Base-by-base conservation (phyloP, 2,888 invertebrate species). In the Lomographa bimaculata region DNA sequence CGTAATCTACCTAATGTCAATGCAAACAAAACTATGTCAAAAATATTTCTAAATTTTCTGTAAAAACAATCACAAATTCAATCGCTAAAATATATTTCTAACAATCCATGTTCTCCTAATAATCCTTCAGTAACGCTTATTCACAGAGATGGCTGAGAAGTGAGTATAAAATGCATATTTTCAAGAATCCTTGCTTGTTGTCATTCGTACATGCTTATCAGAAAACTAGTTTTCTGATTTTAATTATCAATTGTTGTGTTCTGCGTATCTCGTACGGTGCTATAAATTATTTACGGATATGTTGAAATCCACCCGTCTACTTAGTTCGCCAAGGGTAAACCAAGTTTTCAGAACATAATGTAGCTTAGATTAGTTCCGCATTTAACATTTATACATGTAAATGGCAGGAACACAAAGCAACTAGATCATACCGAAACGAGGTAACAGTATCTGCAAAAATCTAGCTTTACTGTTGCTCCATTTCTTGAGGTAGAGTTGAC, bases 1-100 rank as follows among this genome's bases (percentile, higher is more conserved):
- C 55, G 59, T 46, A 33, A 61, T 54, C 72, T 69, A 66, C 4
- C 14, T 3, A 14, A 77, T 83, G 87, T 86, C 87, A 87, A 82
- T 80, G 82, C 85, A 84, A 85, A 86, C 81, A 83, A 85, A 83
- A 83, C 73, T 81, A 81, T 81, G 85, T 85, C 83, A 83, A 83
- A 80, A 79, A 67, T 77, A 77, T 62, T 79, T 80, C 78, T 75
- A 85, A 86, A 83, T 85, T 86, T 75, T 67, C 60, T 75, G 85
- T 85, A 79, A 82, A 77, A 79, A 75, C 70, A 74, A 71, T 63
- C 79, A 75, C 68, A 79, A 64, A 76, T 66, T 65, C 63, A 58
- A 53, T 60, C 52, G n/a, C 64, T 9, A 59, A 58, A 73, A 71
- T 76, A 71, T 66, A 72, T 71, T 69, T 73, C 58, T 64, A 72